Conservation (phyloP, 1,140 invertebrate species). For the Cherax quadricarinatus region DNA sequence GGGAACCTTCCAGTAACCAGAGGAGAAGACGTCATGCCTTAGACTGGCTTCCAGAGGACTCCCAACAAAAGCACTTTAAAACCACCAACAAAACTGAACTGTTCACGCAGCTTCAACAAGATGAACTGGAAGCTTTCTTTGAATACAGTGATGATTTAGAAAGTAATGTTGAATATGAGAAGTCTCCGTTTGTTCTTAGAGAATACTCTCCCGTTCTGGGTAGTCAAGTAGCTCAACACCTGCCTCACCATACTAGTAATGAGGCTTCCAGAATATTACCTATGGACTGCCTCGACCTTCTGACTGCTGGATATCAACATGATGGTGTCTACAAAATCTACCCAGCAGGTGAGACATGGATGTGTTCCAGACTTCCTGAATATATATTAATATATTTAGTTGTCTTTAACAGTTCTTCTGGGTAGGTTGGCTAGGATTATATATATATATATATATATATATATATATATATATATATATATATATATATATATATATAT, state of each 20-base stretch:
- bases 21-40: neutral
- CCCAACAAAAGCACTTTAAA: neutral
- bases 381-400: neutral
- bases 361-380: too few relatives aligned
- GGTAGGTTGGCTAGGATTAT: too few relatives aligned
- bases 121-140: neutral
- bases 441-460: neutral
- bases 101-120: neutral
- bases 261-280: neutral
- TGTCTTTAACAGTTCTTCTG: too few relatives aligned
- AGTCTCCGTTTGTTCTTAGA: neutral
- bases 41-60: neutral
- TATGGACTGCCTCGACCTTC: constrained; percentile 21
- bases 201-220: neutral
- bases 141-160: neutral
- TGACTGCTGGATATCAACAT: neutral
- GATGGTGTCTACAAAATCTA: constrained; percentile 27
- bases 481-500: too few relatives aligned
- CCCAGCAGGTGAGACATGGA: neutral
- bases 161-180: neutral
- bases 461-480: too few relatives aligned
- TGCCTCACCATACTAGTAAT: too few relatives aligned
- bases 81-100: neutral
- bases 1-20: neutral
- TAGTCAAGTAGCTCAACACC: neutral